Base-by-base conservation (phyloP, 2,797 vertebrate species). In the Linurgus olivaceus region DNA sequence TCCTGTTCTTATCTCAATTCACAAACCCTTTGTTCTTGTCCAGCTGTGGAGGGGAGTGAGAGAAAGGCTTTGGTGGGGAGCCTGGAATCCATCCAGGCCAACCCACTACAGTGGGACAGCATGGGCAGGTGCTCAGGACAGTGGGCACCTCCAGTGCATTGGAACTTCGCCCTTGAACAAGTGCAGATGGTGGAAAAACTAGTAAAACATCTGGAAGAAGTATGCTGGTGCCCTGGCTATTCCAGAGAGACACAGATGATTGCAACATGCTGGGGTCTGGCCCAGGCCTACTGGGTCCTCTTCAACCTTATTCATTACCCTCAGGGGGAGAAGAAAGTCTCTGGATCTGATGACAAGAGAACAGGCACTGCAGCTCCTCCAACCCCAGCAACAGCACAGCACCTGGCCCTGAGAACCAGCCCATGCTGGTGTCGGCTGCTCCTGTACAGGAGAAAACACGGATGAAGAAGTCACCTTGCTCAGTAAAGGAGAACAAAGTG, bases 351-450 rank as follows among this genome's bases (percentile, higher is more conserved):
- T 25, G 35, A 11, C 11, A 40, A 13, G 29, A 29, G 25, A 50
- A 37, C 21, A 31, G 25, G 31, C 10, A 20, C 35, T 83, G 42
- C 42, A 48, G 35, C 4, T 40, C 40, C 24, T 72, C 33, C 0
- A 3, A 48, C 26, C n/a, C 40, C 38, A 44, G 38, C 0, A 1
- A 61, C 35, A 42, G 31, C 31, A 44, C 35, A 35, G 70, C 51
- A 57, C n/a, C 48, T 62, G 57, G 51, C 51, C 79, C 48, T 40
- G 50, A 38, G 29, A 55, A 55, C 21, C 37, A 58, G 1, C 26
- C n/a, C n/a, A 2, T 33, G 61, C 45, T 31, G 14, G 6, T 15
- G n/a, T 3, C 1, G 0, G 44, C 63, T 44, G 37, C 15, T 28
- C 44, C 38, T 37, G 29, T 26, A 10, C 37, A n/a, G 2, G 7